These are phyloP conservation scores for Xanthostigma xanthostigma DNA, from an alignment of 2,888 invertebrate species.

Conservation along the genomic window DNA sequence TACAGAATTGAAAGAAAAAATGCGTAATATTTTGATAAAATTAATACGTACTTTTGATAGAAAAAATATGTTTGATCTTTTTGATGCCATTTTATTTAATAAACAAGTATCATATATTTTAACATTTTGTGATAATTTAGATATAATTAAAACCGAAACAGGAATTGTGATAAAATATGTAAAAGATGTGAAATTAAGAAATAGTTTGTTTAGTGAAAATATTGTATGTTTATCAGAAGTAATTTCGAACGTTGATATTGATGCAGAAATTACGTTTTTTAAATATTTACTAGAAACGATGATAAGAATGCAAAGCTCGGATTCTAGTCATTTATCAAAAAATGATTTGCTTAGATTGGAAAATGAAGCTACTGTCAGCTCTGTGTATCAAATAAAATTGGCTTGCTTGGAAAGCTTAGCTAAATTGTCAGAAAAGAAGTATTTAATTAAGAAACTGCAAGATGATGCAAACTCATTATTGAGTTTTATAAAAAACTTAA, in stretches of 20 bases:
- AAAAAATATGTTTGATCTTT: conserved; percentile 16
- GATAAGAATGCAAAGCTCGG: too few species aligned
- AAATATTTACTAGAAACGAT: conserved; percentile 23
- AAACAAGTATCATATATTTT: conserved; percentile 15
- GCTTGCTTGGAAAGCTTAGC: conserved; percentile 34
- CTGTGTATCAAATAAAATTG: conserved; percentile 27
- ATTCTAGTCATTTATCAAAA: conserved; percentile 15
- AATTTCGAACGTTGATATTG: conserved; percentile 19
- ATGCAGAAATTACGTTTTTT: conserved; percentile 24
- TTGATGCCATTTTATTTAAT: conserved; percentile 24
- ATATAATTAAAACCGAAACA: conserved; percentile 17
- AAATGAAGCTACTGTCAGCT: conserved; percentile 24
- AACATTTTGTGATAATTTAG: conserved; percentile 18
- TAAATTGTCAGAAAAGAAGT: conserved; percentile 32
- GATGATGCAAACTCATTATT: conserved; percentile 30
- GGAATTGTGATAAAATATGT: conserved; percentile 10
- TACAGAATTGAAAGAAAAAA: background rate
- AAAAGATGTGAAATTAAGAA: too few species aligned
- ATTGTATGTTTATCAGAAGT: too few species aligned
- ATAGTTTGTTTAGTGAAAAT: too few species aligned
- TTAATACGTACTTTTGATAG: conserved; percentile 14
- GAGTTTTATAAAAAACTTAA: conserved; percentile 32
- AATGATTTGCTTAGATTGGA: conserved; percentile 27
- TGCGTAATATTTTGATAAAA: conserved; percentile 15
- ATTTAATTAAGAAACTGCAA: conserved; percentile 30